Base-by-base conservation (phyloP, 2,797 vertebrate species). In the Sternarchorhynchus goeldii region DNA sequence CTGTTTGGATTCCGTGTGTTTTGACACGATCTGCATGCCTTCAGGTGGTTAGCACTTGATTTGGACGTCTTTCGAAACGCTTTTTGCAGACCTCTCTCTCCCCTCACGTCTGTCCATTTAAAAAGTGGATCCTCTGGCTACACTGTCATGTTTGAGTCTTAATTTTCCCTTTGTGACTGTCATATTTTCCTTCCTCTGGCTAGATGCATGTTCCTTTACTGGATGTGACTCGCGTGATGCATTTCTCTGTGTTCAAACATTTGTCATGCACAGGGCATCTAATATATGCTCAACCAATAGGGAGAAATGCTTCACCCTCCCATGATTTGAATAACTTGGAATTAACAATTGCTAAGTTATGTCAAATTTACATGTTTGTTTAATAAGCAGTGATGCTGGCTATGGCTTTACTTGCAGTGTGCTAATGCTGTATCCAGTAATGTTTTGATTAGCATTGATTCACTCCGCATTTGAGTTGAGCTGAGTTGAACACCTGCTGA, bases 1-100 rank as follows among this genome's bases (percentile, higher is more conserved):
- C 93, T 95, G 95, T 93, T 91, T 91, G 94, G 92, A 94, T 84
- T 76, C 75, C 63, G 85, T 90, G 81, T 89, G 87, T 88, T 86
- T 90, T 87, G 87, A 88, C 84, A 85, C 88, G 92, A 91, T 85
- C 89, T 93, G 92, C 93, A 94, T 94, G 93, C 87, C 85, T 88
- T 88, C 85, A 89, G 83, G 81, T 55, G 18, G 29, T 69, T 73
- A 50, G 31, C 58, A 68, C 34, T 78, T 41, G 70, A 45, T 70
- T 73, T 29, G 31, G 41, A 53, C 66, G 36, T 58, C 6, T 55
- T 57, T 55, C 39, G 5, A 73, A 3, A 29, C 36, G 5, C 10
- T 34, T 68, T 29, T 58, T 17, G 14, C 65, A 39, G 78, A 77
- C 73, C 34, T 64, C 79, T 87, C 85, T 86, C 79, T 87, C 85